A percentile compares a stretch with the other conserved stretches of the same genome.
These are phyloP conservation scores for Hermetia illucens DNA, from an alignment of 1,140 invertebrate species.

Conservation along the genomic window DNA sequence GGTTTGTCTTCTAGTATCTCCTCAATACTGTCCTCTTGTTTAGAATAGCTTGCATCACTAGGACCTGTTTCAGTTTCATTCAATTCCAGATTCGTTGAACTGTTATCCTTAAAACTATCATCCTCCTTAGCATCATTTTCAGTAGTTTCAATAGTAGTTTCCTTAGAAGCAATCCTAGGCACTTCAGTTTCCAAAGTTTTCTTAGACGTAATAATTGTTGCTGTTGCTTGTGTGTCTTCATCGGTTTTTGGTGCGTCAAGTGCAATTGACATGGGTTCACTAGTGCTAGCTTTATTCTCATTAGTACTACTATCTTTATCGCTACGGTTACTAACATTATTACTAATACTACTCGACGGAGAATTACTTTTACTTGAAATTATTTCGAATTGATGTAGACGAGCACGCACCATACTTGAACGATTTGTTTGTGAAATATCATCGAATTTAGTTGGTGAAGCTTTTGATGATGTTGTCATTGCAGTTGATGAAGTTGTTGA, in stretches of 20 bases:
- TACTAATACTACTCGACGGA: conserved; percentile 1
- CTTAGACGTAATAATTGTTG: too few species aligned
- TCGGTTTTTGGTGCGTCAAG: too few species aligned
- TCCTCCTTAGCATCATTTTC: not conserved
- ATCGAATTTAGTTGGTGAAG: too few species aligned
- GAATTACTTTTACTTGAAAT: conserved; percentile 5
- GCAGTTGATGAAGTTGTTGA: conserved; percentile 4
- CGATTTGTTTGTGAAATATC: too few species aligned
- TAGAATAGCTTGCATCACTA: too few species aligned
- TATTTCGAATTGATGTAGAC: conserved; percentile 13
- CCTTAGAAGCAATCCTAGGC: not conserved
- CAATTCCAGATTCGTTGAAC: conserved; percentile 4
- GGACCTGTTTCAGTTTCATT: not conserved
- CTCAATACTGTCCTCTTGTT: not conserved
- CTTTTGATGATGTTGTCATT: conserved; percentile 3
- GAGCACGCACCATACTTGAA: conserved; percentile 12
- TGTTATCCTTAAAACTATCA: not conserved
- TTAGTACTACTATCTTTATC: conserved; percentile 6
- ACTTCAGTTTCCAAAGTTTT: not conserved
- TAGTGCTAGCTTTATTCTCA: too few species aligned
- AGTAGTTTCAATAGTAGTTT: not conserved
- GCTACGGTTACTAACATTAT: conserved; percentile 3
- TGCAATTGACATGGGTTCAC: too few species aligned
- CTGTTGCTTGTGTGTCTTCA: too few species aligned
- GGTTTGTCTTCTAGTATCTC: not conserved